Percentiles rank a stretch among this genome's conserved stretches.
phyloP scores from a whole-genome alignment of 2,888 invertebrate genomes.

The Morpho achilles region DNA sequence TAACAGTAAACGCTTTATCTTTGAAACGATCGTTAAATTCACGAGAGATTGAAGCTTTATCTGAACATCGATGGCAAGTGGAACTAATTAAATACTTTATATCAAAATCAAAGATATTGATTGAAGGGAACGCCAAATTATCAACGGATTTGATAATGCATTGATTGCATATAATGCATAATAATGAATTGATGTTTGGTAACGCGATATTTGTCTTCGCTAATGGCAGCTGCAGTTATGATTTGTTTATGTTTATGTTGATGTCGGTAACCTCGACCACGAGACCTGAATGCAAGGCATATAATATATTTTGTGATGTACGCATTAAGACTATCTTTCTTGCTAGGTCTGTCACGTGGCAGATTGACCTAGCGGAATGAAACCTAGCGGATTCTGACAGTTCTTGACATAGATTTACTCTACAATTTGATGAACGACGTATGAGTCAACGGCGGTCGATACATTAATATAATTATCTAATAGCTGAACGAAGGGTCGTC shows the following conservation, averaged over 20 bases:
- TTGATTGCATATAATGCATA: no score
- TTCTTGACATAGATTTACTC: constrained; percentile 52
- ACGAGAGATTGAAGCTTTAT: constrained; percentile 7
- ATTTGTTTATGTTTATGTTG: constrained; percentile 37
- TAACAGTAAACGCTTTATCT: constrained; percentile 16
- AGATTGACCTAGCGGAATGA: constrained; percentile 38
- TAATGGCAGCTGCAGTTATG: constrained; percentile 9
- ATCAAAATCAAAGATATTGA: no score
- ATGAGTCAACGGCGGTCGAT: neutral
- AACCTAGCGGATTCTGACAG: constrained; percentile 40
- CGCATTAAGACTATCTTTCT: constrained; percentile 19
- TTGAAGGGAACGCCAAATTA: no score
- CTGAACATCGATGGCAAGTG: constrained; percentile 7
- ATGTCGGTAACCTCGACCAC: constrained; percentile 28
- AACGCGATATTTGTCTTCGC: neutral
- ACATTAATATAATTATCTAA: constrained; percentile 1
- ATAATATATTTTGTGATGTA: constrained; percentile 16
- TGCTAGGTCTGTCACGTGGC: constrained; percentile 31
- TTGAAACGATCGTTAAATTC: constrained; percentile 19
- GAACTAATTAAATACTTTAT: no score
- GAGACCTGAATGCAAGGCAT: constrained; percentile 15
- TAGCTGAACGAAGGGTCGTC: no score
- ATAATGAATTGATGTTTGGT: no score
- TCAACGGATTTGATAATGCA: no score
- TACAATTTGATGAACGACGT: no score